A percentile compares a stretch with the other conserved stretches of the same genome.
Conservation (phyloP, 2,113 vertebrate genomes). For the Callaeas wilsoni region DNA sequence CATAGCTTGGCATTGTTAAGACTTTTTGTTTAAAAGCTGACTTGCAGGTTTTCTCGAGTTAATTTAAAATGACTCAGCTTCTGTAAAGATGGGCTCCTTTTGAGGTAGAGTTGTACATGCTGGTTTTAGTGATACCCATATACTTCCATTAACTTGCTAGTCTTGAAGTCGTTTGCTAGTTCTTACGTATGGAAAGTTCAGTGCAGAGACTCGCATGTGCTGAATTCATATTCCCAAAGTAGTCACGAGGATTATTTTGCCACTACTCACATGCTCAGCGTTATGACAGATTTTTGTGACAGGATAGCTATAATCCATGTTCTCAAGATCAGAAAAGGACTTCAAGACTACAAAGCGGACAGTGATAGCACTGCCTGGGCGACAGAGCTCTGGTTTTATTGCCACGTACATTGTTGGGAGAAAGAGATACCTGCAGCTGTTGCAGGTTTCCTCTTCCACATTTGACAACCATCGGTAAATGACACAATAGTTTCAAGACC, state of each 20-base stretch:
- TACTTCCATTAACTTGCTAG: not conserved
- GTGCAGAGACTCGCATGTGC: not conserved
- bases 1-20: not conserved
- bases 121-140: not conserved
- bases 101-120: not conserved
- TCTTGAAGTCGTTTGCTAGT: not conserved
- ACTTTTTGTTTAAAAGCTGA: not conserved
- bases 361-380: not conserved
- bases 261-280: not conserved
- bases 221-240: not conserved
- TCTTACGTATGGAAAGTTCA: not conserved
- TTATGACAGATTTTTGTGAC: not conserved
- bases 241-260: not conserved
- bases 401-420: not conserved
- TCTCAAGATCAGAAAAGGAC: not conserved
- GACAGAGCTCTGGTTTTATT: not conserved
- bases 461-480: not conserved
- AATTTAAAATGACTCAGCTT: not conserved
- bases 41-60: not conserved
- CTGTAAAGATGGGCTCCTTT: not conserved
- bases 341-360: not conserved
- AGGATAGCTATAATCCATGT: not conserved
- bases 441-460: not conserved
- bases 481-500: not conserved
- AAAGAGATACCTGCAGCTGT: not conserved